Base-by-base conservation (phyloP, 2,888 invertebrate genomes). In the Pristionchus maxplancki region DNA sequence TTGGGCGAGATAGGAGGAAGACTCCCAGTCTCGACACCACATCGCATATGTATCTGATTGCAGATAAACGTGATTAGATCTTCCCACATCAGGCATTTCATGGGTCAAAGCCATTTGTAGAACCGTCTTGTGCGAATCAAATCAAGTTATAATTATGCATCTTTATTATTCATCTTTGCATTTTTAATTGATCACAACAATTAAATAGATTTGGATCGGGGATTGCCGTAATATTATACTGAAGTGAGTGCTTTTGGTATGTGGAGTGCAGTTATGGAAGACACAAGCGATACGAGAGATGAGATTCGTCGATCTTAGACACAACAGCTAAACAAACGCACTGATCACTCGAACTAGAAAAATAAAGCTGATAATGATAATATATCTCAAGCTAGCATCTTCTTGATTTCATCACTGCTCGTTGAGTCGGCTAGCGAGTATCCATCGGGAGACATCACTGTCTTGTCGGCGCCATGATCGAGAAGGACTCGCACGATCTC, bases 401-500 rank as follows among this genome's bases (percentile, higher is more conserved):
- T 48, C 48, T 89, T 90, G 50, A 92, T 90, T 34, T 89, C 89
- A 6, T 90, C 88, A 20, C 89, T 90, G 87, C 90, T 90, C 11
- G 91, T 89, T 88, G 90, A 91, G 17, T 92, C 91, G 64, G 89
- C 87, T 9, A 92, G 89, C 17, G 91, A 87, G 15, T 89, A 90
- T 24, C 91, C 91, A 64, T 91, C 91, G 15, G 91, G 91, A 58
- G 92, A 90, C 24, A 88, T 74, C 17, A 91, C 82, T 17, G 85
- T 82, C n/a, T 89, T 89, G 58, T 91, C 74, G 3, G 90, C 91
- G n/a, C 91, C 91, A 89, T 91, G 87, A 95, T 97, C 96, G 90
- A 98, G 95, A 92, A 99, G 96, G 91, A 97, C 96, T 95, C 97
- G 96, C 20, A 98, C 98, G 96, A 98, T 97, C 90, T 97, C 96